These are phyloP conservation scores for Notolabrus celidotus DNA, from an alignment of 2,797 vertebrate genomes.

Conservation along the genomic window DNA sequence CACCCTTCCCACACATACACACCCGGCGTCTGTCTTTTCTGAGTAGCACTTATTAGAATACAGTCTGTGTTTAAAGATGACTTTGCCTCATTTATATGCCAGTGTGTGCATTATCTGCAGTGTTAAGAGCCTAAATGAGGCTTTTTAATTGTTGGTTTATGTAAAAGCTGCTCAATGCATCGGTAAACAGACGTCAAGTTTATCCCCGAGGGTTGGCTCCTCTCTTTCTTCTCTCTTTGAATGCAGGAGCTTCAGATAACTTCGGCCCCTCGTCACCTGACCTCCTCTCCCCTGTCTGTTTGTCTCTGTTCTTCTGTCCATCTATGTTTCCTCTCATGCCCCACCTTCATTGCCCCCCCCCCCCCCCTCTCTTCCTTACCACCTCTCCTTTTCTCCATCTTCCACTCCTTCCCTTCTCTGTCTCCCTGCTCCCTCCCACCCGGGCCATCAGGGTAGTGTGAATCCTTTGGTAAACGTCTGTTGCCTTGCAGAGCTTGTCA, in stretches of 20 bases:
- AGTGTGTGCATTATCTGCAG: conserved; percentile 55
- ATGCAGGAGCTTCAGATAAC: conserved; percentile 61
- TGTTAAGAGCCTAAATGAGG: conserved; percentile 59
- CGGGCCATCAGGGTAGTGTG: conserved; percentile 57
- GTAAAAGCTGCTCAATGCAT: conserved; percentile 66
- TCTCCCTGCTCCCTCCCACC: conserved; percentile 53
- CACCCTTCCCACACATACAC: not conserved
- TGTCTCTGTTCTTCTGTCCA: conserved; percentile 15
- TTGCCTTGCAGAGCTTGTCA: conserved; percentile 76
- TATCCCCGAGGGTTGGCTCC: conserved; percentile 47
- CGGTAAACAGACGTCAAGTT: conserved; percentile 64
- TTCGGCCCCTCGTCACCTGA: conserved; percentile 47
- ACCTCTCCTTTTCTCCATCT: conserved; percentile 2
- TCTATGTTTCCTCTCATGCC: not conserved
- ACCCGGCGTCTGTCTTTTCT: conserved; percentile 5
- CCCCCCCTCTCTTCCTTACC: too few species aligned
- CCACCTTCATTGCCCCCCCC: conserved; percentile 19
- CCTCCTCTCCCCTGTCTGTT: conserved; percentile 20
- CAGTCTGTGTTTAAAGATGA: conserved; percentile 32
- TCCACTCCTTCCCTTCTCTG: not conserved
- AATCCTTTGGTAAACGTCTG: conserved; percentile 77
- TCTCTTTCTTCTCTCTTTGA: conserved; percentile 23
- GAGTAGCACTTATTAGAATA: conserved; percentile 32
- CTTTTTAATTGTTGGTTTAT: conserved; percentile 77
- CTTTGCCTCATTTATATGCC: conserved; percentile 48